Conservation (phyloP, 2,113 vertebrate species). For the Malurus melanocephalus region DNA sequence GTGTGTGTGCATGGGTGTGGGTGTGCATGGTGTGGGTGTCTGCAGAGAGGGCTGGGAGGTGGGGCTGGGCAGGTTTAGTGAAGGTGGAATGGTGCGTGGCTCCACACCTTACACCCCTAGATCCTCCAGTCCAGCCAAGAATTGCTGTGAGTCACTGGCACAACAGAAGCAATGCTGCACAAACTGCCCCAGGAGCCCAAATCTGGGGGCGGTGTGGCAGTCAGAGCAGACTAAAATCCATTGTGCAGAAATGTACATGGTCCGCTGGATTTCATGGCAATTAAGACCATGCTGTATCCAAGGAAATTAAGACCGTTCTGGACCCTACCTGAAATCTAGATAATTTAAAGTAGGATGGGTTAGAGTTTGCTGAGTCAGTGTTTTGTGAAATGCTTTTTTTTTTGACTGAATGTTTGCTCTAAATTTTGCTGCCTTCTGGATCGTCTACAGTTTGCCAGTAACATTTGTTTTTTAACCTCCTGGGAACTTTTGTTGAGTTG, state of each 20-base stretch:
- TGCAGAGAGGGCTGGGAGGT: accelerated
- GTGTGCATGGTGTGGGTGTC: not conserved
- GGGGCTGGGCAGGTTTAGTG: not conserved
- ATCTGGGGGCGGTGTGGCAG: too few relatives aligned
- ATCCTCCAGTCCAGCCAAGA: not conserved
- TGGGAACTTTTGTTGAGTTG: not conserved
- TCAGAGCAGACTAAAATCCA: not conserved
- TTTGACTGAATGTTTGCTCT: not conserved
- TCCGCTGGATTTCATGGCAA: not conserved
- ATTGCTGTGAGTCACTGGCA: not conserved
- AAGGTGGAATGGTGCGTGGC: not conserved
- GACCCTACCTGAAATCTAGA: not conserved
- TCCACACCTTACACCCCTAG: not conserved
- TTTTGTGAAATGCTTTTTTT: not conserved
- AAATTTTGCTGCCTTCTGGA: not conserved
- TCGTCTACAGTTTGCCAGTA: not conserved
- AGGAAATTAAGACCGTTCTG: too few relatives aligned
- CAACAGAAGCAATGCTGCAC: not conserved
- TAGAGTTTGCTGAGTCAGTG: not conserved
- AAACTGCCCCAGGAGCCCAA: not conserved
- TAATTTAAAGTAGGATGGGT: not conserved
- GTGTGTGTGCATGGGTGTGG: not conserved
- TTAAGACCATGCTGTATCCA: not conserved
- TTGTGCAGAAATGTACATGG: accelerated
- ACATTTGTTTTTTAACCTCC: not conserved